These are phyloP conservation scores for Ceraclea dissimilis DNA, from an alignment of 2,888 invertebrate species.

Conservation along the genomic window DNA sequence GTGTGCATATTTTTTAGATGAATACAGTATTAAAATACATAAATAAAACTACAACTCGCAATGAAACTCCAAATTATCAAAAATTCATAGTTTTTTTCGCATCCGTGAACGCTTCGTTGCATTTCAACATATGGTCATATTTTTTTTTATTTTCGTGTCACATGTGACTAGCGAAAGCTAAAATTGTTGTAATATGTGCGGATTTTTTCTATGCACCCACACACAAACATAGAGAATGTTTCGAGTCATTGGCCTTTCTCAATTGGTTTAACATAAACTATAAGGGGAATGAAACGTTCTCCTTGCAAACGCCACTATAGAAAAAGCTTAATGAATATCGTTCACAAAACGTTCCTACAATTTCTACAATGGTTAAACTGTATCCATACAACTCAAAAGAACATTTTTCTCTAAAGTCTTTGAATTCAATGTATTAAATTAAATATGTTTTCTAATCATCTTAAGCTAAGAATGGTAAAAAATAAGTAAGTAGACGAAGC, in stretches of 20 bases:
- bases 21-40: no score
- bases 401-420: no score
- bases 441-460: neutral
- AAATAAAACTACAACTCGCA: no score
- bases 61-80: no score
- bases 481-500: neutral
- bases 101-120: neutral
- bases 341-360: no score
- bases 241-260: conserved; percentile 1
- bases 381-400: no score
- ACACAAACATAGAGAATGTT: neutral
- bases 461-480: neutral
- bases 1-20: no score
- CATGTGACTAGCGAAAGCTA: neutral
- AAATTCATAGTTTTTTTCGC: neutral
- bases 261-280: neutral
- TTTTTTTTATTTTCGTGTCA: neutral
- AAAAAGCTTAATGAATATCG: no score
- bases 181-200: neutral
- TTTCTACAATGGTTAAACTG: no score
- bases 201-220: neutral
- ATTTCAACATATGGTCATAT: neutral
- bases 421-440: no score
- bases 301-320: no score
- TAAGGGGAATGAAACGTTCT: neutral